Evolutionary conservation across 2,888 invertebrate species (phyloP), one percentile per base, ranked within the genome.

Genomic region (Euplagia quadripunctaria): DNA sequence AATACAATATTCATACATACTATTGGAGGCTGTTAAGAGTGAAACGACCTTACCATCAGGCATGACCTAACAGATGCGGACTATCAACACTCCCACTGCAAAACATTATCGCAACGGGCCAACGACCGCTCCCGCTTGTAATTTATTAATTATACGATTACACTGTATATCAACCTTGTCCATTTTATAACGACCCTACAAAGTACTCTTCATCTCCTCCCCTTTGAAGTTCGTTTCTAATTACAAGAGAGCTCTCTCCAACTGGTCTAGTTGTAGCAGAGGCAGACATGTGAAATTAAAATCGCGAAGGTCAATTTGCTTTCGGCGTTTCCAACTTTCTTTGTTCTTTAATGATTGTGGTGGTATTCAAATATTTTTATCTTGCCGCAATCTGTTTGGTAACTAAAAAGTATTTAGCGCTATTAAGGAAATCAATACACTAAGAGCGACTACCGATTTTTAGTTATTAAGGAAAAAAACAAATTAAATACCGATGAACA

Each of bases 131-230:
- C 86, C 82, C 88, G 89, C 90, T 92, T 89, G 92, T 94, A 93
- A 94, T 94, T 94, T 94, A 95, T 94, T 94, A 95, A 95, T 95
- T 94, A 92, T 90, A 90, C 92, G 89, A 91, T 91, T 91, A 92
- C 90, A 87, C 84, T 86, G 88, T 87, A 86, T 86, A 87, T 83
- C 86, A 88, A 86, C 86, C 85, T 86, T 86, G 85, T 68, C 94
- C 94, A 92, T 85, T 88, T 80, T 89, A 90, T 81, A 83, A 72
- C 83, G 93, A 92, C 82, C 92, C 83, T 79, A 80, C 82, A 78
- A 85, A 86, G 83, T 83, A 79, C 78, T 80, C 79, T 77, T 72
- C 75, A 79, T 78, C 73, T 73, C 81, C 81, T 82, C 78, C 76
- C 76, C 76, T 72, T 75, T 66, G 71, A 72, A 81, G 72, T 72